Percentiles rank a stretch among this genome's conserved stretches.
These are phyloP conservation scores for Zaprionus kolodkinae DNA, from an alignment of 1,140 invertebrate genomes.

Conservation along the genomic window DNA sequence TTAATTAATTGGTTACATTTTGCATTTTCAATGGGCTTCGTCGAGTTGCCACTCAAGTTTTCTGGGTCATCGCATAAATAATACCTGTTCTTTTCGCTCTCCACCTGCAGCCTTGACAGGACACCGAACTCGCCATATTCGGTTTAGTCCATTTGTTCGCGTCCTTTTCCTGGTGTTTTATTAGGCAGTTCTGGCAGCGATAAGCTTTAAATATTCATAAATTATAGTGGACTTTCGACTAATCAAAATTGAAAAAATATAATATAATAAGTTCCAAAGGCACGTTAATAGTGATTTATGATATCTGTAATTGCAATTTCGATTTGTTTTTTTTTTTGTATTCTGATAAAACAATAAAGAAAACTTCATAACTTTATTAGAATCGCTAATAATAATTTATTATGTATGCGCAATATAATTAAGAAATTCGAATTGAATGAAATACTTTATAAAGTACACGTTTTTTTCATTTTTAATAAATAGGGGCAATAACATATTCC, in stretches of 20 bases:
- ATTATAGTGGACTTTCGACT: slow-evolving; percentile 2
- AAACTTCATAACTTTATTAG: no score
- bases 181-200: slow-evolving; percentile 36
- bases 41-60: slow-evolving; percentile 6
- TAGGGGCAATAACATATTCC: no score
- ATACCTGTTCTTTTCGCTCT: slow-evolving; percentile 38
- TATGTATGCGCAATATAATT: no score
- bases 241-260: background rate
- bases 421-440: no score
- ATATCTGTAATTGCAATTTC: no score
- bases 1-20: slow-evolving; percentile 68
- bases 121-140: slow-evolving; percentile 35
- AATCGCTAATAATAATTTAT: no score
- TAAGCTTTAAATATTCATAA: slow-evolving; percentile 14
- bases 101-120: slow-evolving; percentile 55
- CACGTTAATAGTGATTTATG: background rate
- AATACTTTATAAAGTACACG: no score
- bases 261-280: background rate
- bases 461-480: no score
- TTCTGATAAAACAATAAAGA: no score
- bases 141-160: background rate
- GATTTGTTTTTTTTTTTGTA: no score
- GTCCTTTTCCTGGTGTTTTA: slow-evolving; percentile 37
- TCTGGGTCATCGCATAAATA: slow-evolving; percentile 58
- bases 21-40: slow-evolving; percentile 41